Evolutionary conservation across 2,797 vertebrate species (phyloP).

Genomic region (Coracias cyanogaster): DNA sequence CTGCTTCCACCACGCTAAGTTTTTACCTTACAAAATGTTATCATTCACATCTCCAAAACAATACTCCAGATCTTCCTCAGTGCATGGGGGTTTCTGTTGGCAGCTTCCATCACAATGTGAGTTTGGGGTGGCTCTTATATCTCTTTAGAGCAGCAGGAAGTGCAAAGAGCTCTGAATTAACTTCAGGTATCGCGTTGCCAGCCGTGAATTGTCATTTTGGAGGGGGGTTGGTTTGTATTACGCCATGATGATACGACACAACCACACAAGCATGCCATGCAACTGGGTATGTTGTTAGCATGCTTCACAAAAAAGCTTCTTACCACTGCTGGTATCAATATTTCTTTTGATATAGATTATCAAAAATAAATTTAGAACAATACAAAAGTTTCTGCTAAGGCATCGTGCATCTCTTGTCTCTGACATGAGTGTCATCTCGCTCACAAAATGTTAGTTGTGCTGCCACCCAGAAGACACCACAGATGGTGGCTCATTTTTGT

Average conservation of each 20-base stretch:
- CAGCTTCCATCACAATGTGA: background rate
- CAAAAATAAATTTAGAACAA: background rate
- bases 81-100: background rate
- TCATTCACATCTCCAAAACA: background rate
- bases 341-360: constrained; percentile 24
- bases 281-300: background rate
- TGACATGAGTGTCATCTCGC: constrained; percentile 20
- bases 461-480: constrained; percentile 13
- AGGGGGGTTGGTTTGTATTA: background rate
- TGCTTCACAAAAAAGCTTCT: constrained; percentile 3
- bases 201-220: background rate
- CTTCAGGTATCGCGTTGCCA: background rate
- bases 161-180: background rate
- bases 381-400: constrained; percentile 19
- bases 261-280: background rate
- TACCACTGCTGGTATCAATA: background rate
- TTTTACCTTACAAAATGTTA: background rate
- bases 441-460: background rate
- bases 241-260: background rate
- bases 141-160: background rate
- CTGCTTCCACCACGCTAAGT: fast-evolving
- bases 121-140: background rate
- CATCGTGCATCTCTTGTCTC: background rate
- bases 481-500: constrained; percentile 47
- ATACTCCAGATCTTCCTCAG: background rate